phyloP scores from a whole-genome alignment of 2,797 vertebrate genomes.

The Pseudomugil gertrudae region DNA sequence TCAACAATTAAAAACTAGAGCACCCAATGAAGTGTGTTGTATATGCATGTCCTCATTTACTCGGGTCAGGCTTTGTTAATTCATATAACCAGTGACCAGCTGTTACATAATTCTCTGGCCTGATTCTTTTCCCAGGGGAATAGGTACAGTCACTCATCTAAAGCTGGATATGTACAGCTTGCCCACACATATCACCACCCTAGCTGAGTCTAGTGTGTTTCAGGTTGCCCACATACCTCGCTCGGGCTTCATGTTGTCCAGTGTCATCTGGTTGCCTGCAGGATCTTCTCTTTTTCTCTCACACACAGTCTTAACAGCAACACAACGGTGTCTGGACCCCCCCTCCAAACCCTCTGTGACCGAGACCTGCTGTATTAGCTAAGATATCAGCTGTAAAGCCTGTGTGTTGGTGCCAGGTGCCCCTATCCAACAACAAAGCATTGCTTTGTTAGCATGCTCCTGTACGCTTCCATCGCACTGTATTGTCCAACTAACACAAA shows the following conservation, averaged over 20 bases:
- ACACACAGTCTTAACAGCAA: slow-evolving; percentile 51
- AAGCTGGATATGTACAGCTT: slow-evolving; percentile 34
- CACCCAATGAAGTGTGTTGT: slow-evolving; percentile 26
- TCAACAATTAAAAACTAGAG: slow-evolving; percentile 25
- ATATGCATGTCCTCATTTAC: slow-evolving; percentile 41
- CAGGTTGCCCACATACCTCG: slow-evolving; percentile 86
- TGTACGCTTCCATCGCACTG: slow-evolving; percentile 73
- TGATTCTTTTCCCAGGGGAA: slow-evolving; percentile 48
- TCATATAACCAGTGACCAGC: slow-evolving; percentile 73
- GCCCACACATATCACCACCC: slow-evolving; percentile 24
- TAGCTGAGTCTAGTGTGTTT: slow-evolving; percentile 7
- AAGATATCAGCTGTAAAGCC: slow-evolving; percentile 73
- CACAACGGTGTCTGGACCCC: slow-evolving; percentile 45
- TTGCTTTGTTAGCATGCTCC: slow-evolving; percentile 80
- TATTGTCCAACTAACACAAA: slow-evolving; percentile 62
- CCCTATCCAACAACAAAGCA: slow-evolving; percentile 81
- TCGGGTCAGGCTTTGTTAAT: slow-evolving; percentile 65
- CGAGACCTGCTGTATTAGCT: slow-evolving; percentile 58
- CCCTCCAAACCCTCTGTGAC: slow-evolving; percentile 35
- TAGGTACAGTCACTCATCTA: slow-evolving; percentile 42
- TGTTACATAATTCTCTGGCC: slow-evolving; percentile 75
- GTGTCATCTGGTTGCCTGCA: slow-evolving; percentile 77
- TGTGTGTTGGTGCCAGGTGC: slow-evolving; percentile 67
- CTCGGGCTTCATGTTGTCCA: slow-evolving; percentile 93
- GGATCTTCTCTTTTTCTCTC: slow-evolving; percentile 33